Evolutionary conservation across 2,113 vertebrate genomes (phyloP).

Genomic region (Nymphicus hollandicus): DNA sequence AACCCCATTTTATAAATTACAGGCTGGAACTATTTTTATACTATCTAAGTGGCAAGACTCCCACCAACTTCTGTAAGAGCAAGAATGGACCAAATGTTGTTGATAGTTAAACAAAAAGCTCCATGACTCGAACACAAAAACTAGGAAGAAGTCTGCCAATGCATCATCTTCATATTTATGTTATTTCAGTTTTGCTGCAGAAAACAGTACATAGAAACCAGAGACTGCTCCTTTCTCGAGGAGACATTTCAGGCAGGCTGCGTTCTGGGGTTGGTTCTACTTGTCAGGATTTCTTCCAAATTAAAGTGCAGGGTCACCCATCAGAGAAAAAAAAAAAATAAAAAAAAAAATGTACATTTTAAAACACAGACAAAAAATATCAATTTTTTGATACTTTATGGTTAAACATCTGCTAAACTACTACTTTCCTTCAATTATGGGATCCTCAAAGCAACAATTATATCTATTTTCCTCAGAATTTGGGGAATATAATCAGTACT

Average conservation of each 20-base stretch:
- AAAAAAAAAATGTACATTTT: background rate
- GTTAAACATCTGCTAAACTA: conserved; percentile 56
- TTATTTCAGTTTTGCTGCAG: background rate
- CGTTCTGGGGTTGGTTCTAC: background rate
- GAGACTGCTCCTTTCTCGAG: background rate
- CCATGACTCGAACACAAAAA: background rate
- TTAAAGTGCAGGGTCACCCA: background rate
- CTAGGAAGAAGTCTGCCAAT: background rate
- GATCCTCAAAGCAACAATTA: conserved; percentile 48
- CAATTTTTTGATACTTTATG: conserved; percentile 27
- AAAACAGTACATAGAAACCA: background rate
- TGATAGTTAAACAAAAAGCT: background rate
- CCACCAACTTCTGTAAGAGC: background rate
- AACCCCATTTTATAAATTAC: background rate
- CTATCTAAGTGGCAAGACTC: background rate
- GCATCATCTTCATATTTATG: background rate
- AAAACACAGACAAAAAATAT: conserved; percentile 16
- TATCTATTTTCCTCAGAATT: conserved; percentile 16
- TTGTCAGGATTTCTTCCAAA: conserved; percentile 2
- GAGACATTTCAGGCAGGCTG: background rate
- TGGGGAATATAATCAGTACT: conserved; percentile 34
- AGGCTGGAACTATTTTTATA: background rate
- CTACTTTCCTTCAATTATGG: conserved; percentile 43
- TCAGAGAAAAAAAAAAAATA: background rate
- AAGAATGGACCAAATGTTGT: background rate